Percentiles rank a stretch among this genome's conserved stretches.
phyloP scores from a whole-genome alignment of 2,113 vertebrate species.

The Lepidothrix coronata region DNA sequence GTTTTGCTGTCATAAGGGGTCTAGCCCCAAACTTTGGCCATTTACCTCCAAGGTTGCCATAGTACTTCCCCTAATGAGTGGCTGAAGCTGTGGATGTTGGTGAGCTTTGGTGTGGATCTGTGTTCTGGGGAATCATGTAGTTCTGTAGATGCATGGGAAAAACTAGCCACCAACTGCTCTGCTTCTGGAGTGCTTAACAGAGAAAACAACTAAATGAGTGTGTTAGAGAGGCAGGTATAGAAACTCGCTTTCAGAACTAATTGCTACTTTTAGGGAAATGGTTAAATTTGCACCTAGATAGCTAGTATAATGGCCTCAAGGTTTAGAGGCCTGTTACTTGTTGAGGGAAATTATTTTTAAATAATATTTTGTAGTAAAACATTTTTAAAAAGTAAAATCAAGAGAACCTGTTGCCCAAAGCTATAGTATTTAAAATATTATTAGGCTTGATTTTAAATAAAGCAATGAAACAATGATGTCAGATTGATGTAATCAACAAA shows the following conservation, averaged over 20 bases:
- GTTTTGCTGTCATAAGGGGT: neutral
- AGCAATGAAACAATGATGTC: neutral
- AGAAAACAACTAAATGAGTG: neutral
- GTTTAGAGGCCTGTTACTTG: neutral
- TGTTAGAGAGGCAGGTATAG: neutral
- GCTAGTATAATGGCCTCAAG: neutral
- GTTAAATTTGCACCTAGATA: neutral
- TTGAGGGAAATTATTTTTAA: neutral
- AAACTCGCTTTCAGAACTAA: neutral
- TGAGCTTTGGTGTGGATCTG: neutral
- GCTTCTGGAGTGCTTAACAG: neutral
- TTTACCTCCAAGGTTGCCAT: accelerated
- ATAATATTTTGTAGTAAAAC: neutral
- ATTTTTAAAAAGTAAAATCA: neutral
- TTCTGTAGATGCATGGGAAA: neutral
- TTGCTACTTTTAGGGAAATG: neutral
- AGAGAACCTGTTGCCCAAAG: neutral
- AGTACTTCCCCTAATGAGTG: neutral
- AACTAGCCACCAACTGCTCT: neutral
- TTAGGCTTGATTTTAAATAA: neutral
- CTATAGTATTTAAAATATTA: neutral
- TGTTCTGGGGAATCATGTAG: accelerated
- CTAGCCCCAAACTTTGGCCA: neutral
- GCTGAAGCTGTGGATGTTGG: neutral
- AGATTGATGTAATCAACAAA: neutral